Evolutionary conservation across 2,113 vertebrate species (phyloP).

Genomic region (Atlantisia rogersi): DNA sequence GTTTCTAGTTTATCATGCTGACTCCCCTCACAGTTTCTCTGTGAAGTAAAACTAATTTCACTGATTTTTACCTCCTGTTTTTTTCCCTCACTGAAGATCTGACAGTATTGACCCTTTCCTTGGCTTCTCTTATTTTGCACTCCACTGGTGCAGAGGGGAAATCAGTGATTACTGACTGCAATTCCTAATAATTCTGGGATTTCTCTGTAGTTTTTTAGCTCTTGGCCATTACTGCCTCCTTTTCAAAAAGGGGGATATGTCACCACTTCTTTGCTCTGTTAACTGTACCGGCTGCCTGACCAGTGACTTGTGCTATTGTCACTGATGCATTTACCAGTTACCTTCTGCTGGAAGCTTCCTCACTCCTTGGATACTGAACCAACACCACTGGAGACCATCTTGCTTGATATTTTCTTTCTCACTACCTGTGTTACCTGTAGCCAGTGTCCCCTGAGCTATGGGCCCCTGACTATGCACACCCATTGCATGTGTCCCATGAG

Average conservation of each 20-base stretch:
- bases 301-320: neutral
- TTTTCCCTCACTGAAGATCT: neutral
- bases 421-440: neutral
- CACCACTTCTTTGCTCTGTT: fast-evolving
- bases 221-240: fast-evolving
- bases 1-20: neutral
- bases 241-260: neutral
- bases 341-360: neutral
- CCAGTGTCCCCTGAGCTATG: neutral
- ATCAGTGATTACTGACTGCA: neutral
- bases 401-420: neutral
- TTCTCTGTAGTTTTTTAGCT: neutral
- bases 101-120: neutral
- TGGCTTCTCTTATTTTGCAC: neutral
- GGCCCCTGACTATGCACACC: neutral
- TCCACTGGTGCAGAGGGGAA: neutral
- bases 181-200: neutral
- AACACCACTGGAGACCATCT: too few species aligned
- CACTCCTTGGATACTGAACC: neutral
- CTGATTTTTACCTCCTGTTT: neutral
- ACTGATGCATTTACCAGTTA: neutral
- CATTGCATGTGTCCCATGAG: fast-evolving
- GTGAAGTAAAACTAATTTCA: neutral
- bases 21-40: neutral
- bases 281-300: too few species aligned